Evolutionary conservation across 1,140 invertebrate genomes (phyloP), one percentile per base, ranked within the genome.

Genomic region (Sarcophaga peregrina): DNA sequence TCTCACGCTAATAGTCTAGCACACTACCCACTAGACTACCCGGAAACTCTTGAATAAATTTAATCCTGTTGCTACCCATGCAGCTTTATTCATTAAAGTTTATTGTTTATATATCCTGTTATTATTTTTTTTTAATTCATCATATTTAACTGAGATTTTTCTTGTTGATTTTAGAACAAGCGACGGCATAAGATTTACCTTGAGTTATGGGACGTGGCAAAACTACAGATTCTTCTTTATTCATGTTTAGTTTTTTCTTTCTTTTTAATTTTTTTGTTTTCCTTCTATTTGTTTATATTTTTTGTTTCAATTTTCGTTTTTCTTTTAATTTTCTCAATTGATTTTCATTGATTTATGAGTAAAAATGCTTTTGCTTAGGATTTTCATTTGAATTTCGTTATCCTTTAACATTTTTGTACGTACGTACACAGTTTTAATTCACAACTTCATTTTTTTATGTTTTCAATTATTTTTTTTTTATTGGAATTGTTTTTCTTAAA

Each of bases 151-250:
- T 52, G 13, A 37, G 4, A 37, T 2, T 37, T 37, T 37, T 37
- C 1, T 2, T 37, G 25, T 37, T 37, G 4, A 37, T 37, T 37
- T 37, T 37, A 37, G 1, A 37, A 37, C 25, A 37, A 37, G 25
- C 25, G 25, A 37, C 25, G 25, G 25, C 25, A 37, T 37, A 37
- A 62, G 62, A 81, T 72, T 83, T 87, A 89, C 87, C 87, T 89
- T 89, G 87, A 5, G 87, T 85, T n/a, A 84, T 82, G n/a, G 87
- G 85, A 25, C 87, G 88, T 75, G 87, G 84, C 84, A 88, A 86
- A 25, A 85, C 73, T 52, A 87, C 73, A 84, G 46, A 85, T 76
- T 89, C 87, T 58, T 89, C 87, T 83, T 89, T 89, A 82, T 89
- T 89, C 87, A 89, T 87, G 46, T 58, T 84, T 13, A 37, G 25